Conservation (phyloP, 92 coral and sea anemone genomes). For the Porites evermanni region DNA sequence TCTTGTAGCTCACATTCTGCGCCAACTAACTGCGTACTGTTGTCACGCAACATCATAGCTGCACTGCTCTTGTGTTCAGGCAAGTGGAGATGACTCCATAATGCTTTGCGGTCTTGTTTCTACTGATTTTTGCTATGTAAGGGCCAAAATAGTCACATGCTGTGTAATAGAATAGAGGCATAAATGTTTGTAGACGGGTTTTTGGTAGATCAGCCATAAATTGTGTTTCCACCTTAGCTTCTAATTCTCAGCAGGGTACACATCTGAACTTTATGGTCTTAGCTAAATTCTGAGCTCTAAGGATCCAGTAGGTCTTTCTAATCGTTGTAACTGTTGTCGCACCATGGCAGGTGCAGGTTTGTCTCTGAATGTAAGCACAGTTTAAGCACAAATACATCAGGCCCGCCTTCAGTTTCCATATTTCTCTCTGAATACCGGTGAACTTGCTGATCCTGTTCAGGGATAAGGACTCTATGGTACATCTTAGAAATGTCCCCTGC, state of each 20-base stretch:
- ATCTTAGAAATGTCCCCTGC: constrained; percentile 63
- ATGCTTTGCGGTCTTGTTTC: constrained; percentile 58
- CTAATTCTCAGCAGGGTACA: constrained; percentile 34
- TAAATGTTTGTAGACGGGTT: constrained; percentile 35
- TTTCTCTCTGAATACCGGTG: constrained; percentile 54
- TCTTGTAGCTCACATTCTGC: constrained; percentile 59
- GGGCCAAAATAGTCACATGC: constrained; percentile 39
- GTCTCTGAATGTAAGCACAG: constrained; percentile 75
- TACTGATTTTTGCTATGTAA: constrained; percentile 46
- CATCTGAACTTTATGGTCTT: constrained; percentile 59
- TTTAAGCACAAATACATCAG: constrained; percentile 55
- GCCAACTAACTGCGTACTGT: constrained; percentile 67
- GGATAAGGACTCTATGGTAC: constrained; percentile 59
- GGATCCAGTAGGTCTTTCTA: constrained; percentile 60
- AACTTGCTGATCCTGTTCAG: constrained; percentile 58
- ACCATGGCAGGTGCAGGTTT: constrained; percentile 78
- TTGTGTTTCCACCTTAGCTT: constrained; percentile 49
- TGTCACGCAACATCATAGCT: constrained; percentile 63
- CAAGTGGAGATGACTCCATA: constrained; percentile 74
- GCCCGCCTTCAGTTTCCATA: constrained; percentile 38
- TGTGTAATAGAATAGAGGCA: constrained; percentile 61
- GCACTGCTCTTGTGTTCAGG: constrained; percentile 67
- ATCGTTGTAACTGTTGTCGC: constrained; percentile 54
- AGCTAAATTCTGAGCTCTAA: constrained; percentile 45
- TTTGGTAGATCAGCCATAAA: constrained; percentile 60